These are phyloP conservation scores for Achlya flavicornis DNA, from an alignment of 2,888 invertebrate species.

Conservation along the genomic window DNA sequence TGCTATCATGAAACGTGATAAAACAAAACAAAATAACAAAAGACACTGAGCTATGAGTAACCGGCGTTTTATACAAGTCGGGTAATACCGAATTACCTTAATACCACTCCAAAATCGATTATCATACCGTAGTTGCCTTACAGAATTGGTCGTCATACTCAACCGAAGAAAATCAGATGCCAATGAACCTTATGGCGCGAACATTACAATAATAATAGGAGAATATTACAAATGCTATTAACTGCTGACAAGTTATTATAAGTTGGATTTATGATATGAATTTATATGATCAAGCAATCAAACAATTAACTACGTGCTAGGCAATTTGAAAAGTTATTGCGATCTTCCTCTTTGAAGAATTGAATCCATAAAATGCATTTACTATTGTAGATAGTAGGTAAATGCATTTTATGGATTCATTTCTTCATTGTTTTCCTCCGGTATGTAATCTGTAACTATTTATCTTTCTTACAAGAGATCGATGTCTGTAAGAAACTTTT, in stretches of 20 bases:
- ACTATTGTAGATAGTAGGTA: no score
- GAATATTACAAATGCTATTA: conserved; percentile 56
- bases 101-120: conserved; percentile 45
- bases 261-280: conserved; percentile 37
- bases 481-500: no score
- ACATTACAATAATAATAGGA: conserved; percentile 40
- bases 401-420: no score
- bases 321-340: neutral
- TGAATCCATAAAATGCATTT: no score
- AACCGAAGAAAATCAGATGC: conserved; percentile 52
- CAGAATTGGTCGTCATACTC: conserved; percentile 60
- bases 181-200: conserved; percentile 58
- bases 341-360: no score
- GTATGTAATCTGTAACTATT: no score
- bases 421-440: no score
- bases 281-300: neutral
- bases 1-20: no score
- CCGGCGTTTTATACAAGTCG: neutral
- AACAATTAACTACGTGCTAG: neutral
- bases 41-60: no score
- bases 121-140: conserved; percentile 43
- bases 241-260: conserved; percentile 53
- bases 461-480: no score
- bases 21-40: no score
- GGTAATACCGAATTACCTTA: conserved; percentile 33